Evolutionary conservation across 2,113 vertebrate species (phyloP).

Genomic region (Hemibagrus wyckioides): DNA sequence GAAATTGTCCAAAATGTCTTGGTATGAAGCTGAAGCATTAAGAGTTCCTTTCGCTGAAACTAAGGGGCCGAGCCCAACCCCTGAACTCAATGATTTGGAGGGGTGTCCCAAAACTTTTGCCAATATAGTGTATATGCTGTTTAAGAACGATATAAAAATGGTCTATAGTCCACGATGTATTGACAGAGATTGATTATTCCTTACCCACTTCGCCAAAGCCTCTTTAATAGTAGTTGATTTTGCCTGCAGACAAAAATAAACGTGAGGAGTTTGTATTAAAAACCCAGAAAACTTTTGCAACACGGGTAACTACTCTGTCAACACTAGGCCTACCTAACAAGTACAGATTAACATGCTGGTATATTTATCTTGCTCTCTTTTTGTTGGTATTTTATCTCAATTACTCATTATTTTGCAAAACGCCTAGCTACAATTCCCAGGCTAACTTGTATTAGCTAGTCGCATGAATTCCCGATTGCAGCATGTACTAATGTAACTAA

Average conservation of each 20-base stretch:
- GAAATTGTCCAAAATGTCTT: too few species aligned
- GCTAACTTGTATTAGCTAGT: background rate
- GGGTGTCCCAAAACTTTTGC: too few species aligned
- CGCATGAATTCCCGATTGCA: background rate
- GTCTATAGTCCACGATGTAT: background rate
- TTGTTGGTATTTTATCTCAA: background rate
- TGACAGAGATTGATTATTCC: constrained; percentile 51
- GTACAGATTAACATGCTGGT: background rate
- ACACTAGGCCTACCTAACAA: background rate
- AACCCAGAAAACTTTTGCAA: too few species aligned
- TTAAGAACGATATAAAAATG: background rate
- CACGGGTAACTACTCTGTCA: background rate
- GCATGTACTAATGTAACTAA: background rate
- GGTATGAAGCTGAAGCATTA: too few species aligned
- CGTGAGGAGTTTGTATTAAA: background rate
- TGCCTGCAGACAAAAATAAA: constrained; percentile 73
- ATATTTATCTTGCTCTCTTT: background rate
- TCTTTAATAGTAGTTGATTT: constrained; percentile 94
- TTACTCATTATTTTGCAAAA: background rate
- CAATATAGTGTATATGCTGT: too few species aligned
- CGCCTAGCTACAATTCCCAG: background rate
- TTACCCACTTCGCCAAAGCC: constrained; percentile 89
- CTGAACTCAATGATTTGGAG: too few species aligned
- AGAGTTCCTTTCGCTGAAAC: too few species aligned
- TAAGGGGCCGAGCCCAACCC: too few species aligned